These are phyloP conservation scores for Actinemys pallida DNA, from an alignment of 2,113 vertebrate species.

Conservation along the genomic window DNA sequence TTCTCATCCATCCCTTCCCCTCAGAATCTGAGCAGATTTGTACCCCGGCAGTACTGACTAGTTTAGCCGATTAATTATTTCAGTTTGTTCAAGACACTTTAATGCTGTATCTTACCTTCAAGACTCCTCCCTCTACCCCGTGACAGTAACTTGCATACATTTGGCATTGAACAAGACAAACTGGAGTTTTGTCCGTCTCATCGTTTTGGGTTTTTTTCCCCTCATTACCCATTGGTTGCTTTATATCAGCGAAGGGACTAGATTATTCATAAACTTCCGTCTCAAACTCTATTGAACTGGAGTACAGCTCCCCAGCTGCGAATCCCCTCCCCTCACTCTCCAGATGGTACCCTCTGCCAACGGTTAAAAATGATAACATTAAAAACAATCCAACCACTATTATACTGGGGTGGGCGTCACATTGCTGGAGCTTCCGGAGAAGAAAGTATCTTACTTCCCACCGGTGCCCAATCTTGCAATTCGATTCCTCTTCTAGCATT, in stretches of 20 bases:
- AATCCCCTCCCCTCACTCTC: neutral
- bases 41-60: neutral
- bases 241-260: neutral
- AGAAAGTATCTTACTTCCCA: neutral
- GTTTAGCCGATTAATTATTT: neutral
- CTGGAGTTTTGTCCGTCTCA: neutral
- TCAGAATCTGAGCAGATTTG: neutral
- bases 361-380: neutral
- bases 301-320: neutral
- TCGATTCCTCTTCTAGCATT: neutral
- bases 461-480: neutral
- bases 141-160: neutral
- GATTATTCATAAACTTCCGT: neutral
- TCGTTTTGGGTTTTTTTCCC: neutral
- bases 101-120: neutral
- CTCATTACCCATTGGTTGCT: neutral
- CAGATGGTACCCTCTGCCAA: conserved; percentile 1
- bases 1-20: neutral
- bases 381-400: neutral
- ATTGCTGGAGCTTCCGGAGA: neutral
- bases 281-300: neutral
- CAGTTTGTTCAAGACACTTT: neutral
- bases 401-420: neutral
- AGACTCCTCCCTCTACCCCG: neutral
- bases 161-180: neutral